Evolutionary conservation across 1,140 invertebrate genomes (phyloP).

Genomic region (Diachasmimorpha longicaudata): DNA sequence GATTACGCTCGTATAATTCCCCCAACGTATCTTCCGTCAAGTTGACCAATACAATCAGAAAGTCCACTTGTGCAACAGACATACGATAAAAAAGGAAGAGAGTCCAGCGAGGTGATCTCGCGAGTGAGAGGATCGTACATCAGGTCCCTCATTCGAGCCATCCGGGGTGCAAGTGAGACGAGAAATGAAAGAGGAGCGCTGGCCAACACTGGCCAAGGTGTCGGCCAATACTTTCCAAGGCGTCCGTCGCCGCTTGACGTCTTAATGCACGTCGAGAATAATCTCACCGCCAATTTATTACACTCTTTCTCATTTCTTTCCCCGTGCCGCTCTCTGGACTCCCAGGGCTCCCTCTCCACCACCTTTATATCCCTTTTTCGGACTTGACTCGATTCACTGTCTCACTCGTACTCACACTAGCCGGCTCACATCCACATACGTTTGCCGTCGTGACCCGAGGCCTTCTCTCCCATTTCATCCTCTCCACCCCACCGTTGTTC

Average conservation of each 20-base stretch:
- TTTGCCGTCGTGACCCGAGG: conserved; percentile 24
- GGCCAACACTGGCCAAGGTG: conserved; percentile 45
- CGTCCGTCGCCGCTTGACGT: conserved; percentile 63
- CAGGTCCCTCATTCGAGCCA: conserved; percentile 3
- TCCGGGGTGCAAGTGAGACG: conserved; percentile 14
- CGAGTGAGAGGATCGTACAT: conserved; percentile 19
- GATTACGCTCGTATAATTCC: conserved; percentile 50
- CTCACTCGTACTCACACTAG: conserved; percentile 9
- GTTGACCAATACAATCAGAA: background rate
- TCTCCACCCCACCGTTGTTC: background rate
- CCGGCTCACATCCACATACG: conserved; percentile 17
- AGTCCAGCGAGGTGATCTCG: background rate
- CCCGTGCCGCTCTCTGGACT: conserved; percentile 27
- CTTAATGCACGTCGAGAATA: conserved; percentile 65
- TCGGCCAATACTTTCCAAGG: conserved; percentile 62
- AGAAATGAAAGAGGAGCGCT: conserved; percentile 7
- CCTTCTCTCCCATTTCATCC: conserved; percentile 15
- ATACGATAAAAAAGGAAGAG: background rate
- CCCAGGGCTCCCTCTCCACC: conserved; percentile 5
- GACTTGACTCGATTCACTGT: background rate
- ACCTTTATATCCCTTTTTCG: conserved; percentile 29
- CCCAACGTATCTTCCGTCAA: conserved; percentile 17
- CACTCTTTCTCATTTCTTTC: conserved; percentile 60
- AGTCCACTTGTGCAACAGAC: background rate
- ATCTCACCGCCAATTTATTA: conserved; percentile 65